Conservation (phyloP, 2,888 invertebrate genomes). For the Arrhopalites spinosus region DNA sequence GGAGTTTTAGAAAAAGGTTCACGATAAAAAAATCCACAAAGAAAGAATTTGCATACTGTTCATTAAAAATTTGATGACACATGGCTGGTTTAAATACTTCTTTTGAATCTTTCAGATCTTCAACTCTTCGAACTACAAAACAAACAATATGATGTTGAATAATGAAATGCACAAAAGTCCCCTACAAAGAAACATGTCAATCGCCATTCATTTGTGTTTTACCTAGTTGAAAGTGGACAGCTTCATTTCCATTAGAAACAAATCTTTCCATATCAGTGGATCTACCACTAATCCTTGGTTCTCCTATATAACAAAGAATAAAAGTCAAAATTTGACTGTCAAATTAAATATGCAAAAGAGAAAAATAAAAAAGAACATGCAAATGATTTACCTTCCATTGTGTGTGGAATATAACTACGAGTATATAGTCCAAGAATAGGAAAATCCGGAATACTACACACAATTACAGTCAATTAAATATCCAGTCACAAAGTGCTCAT, state of each 20-base stretch:
- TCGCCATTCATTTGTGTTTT: conserved; percentile 46
- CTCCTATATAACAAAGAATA: conserved; percentile 25
- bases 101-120: conserved; percentile 71
- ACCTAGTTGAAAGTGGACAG: conserved; percentile 66
- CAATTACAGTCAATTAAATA: too few species aligned
- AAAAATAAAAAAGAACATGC: too few species aligned
- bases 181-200: conserved; percentile 4
- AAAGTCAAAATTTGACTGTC: neutral
- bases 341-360: neutral
- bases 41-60: conserved; percentile 63
- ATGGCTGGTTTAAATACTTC: conserved; percentile 77
- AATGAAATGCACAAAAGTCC: neutral
- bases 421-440: too few species aligned
- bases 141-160: conserved; percentile 4
- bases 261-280: conserved; percentile 57
- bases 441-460: too few species aligned
- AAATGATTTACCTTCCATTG: neutral
- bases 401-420: too few species aligned
- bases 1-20: too few species aligned
- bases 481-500: too few species aligned
- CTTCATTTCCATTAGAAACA: conserved; percentile 66
- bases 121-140: conserved; percentile 64
- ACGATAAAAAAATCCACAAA: neutral
- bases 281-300: conserved; percentile 45
- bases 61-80: conserved; percentile 93